Evolutionary conservation across 2,888 invertebrate genomes (phyloP), one percentile per base, ranked within the genome.

Genomic region (Mactromeris polynyma): DNA sequence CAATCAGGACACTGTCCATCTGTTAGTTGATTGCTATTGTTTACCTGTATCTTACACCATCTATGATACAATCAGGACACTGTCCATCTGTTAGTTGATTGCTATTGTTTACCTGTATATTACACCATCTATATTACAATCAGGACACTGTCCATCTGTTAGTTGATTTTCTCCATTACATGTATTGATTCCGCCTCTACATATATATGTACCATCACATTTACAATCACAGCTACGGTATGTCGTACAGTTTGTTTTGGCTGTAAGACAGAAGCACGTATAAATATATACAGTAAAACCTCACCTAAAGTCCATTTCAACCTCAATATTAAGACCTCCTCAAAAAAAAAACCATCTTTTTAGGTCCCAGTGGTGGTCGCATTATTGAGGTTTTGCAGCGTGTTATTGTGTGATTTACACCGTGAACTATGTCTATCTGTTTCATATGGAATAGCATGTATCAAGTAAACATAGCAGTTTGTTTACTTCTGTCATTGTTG

Each of bases 131-230:
- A 87, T 79, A 0, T 85, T 79, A 83, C 91, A 91, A 36, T 87
- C 86, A n/a, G 85, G 46, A 69, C 89, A 91, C 11, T 80, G 80
- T 38, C 87, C 85, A 9, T 88, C 92, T 4, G 88, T 86, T 3
- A 89, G 86, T 33, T 84, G 86, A 58, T 92, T 89, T 17, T 88
- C 88, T 33, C 80, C 79, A 26, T 84, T 81, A 33, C 92, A 88
- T 36, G 81, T 90, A 83, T 87, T 89, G 17, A 81, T 42, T 3
- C 91, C 89, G 7, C 89, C 92, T 0, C 93, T 92, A 82, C 96
- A 96, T 46, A 86, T 83, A 93, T 94, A 95, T 7, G 93, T 87
- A 14, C 95, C 96, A 85, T 95, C 95, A 88, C 95, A 95, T 40
- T 92, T 92, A 85, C 96, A 96, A 21, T 90, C 86, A 84, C 96